phyloP scores from a whole-genome alignment of 2,797 vertebrate species.

The Acanthopagrus latus region DNA sequence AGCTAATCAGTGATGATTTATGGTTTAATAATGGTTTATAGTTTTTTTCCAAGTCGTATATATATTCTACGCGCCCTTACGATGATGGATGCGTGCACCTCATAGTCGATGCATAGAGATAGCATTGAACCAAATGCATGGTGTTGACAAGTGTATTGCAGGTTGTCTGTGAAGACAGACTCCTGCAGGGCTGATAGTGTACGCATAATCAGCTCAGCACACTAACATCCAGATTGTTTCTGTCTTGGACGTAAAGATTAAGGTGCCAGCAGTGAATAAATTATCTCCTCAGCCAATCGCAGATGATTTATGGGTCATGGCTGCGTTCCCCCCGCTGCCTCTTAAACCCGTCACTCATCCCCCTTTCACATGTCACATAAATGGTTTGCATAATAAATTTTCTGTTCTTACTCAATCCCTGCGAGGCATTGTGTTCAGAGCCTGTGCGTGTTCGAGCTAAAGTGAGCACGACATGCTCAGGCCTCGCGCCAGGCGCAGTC shows the following conservation, averaged over 20 bases:
- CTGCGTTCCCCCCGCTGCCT: constrained; percentile 26
- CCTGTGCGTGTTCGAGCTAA: background rate
- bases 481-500: constrained; percentile 3
- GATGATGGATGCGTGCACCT: too few relatives aligned
- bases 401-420: constrained; percentile 30
- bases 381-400: constrained; percentile 30
- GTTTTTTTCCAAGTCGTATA: too few relatives aligned
- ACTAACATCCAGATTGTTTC: constrained; percentile 2
- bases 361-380: constrained; percentile 42
- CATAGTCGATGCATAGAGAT: too few relatives aligned
- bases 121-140: too few relatives aligned
- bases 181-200: too few relatives aligned
- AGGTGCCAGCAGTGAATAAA: background rate
- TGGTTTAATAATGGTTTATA: too few relatives aligned
- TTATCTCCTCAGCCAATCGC: background rate
- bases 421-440: background rate
- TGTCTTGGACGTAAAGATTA: background rate
- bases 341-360: constrained; percentile 44
- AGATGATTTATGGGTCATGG: constrained; percentile 43
- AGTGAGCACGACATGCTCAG: constrained; percentile 4
- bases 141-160: too few relatives aligned
- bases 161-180: too few relatives aligned
- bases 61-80: too few relatives aligned
- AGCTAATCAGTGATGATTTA: too few relatives aligned
- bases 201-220: background rate